Evolutionary conservation across 2,113 vertebrate species (phyloP), one percentile per base, ranked within the genome.

Genomic region (Apeltes quadracus): DNA sequence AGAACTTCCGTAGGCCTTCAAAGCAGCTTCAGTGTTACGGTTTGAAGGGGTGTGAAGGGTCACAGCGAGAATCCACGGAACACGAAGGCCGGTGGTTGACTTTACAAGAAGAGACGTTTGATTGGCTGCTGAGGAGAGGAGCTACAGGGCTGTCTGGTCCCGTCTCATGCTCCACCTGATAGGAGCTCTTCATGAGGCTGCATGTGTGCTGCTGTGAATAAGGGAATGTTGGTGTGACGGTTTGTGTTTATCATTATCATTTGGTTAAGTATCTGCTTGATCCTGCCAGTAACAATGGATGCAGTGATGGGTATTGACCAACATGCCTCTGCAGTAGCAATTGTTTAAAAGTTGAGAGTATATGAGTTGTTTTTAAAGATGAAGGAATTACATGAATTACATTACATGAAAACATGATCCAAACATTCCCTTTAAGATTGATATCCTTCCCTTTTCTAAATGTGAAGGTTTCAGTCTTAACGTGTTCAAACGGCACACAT

Each of bases 21-120:
- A 27, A 25, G 27, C 61, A 18, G 50, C 1, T 57, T 50, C 29
- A 13, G n/a, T 13, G 7, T 14, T 20, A 48, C 27, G 32, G 13
- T 29, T 68, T 44, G 36, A 38, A 61, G 27, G 36, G 34, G 63
- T 15, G 64, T 44, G 46, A 68, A 27, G 25, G 48, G n/a, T 48
- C 50, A 36, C 22, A 14, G 1, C 34, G 41, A 57, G 51, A 56
- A 38, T 48, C 55, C 67, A 36, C 11, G 15, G 20, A 15, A 36
- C 36, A 22, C 18, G 14, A 23, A 34, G 34, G 58, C 9, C 72
- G 1, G 29, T 22, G 46, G n/a, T 18, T 5, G 11, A 46, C 48
- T 61, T 39, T 7, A 53, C 34, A 41, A 23, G 23, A 34, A 7
- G 44, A 68, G 14, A 16, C 7, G 44, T 34, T 22, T 44, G 27